A percentile compares a stretch with the other conserved stretches of the same genome.
Evolutionary conservation across 2,113 vertebrate species (phyloP).

Genomic region (Leuciscus idus): DNA sequence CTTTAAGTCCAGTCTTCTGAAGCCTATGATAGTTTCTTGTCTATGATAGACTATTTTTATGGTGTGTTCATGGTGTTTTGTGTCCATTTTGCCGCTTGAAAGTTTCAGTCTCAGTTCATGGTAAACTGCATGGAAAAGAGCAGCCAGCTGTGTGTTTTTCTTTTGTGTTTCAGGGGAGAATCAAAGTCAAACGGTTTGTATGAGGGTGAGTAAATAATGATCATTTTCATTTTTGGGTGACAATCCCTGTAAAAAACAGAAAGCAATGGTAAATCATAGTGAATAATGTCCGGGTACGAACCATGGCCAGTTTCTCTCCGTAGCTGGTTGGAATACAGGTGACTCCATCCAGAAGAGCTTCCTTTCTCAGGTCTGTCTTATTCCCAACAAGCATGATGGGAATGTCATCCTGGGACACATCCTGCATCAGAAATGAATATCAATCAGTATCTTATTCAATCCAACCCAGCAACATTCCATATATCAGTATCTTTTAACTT

Average conservation of each 20-base stretch:
- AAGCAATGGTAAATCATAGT: neutral
- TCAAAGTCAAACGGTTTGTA: too few relatives aligned
- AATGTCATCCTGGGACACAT: slow-evolving; percentile 82
- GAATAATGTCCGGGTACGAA: slow-evolving; percentile 63
- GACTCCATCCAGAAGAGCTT: slow-evolving; percentile 71
- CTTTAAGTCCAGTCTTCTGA: neutral
- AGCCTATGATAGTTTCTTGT: neutral
- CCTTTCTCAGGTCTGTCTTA: slow-evolving; percentile 87
- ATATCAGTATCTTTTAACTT: neutral
- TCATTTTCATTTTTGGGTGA: neutral
- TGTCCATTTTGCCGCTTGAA: neutral
- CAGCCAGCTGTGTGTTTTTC: too few relatives aligned
- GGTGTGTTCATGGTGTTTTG: neutral
- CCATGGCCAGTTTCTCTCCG: slow-evolving; percentile 96
- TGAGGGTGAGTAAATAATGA: neutral
- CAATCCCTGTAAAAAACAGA: neutral
- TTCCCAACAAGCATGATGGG: slow-evolving; percentile 98
- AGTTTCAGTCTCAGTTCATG: neutral
- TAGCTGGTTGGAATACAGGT: slow-evolving; percentile 82
- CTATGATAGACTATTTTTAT: neutral
- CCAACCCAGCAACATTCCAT: neutral
- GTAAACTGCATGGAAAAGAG: neutral
- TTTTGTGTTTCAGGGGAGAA: too few relatives aligned
- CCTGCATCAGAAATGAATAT: slow-evolving; percentile 72
- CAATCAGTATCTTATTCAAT: neutral